Conservation (phyloP, 1,140 invertebrate genomes). For the Atta texana region DNA sequence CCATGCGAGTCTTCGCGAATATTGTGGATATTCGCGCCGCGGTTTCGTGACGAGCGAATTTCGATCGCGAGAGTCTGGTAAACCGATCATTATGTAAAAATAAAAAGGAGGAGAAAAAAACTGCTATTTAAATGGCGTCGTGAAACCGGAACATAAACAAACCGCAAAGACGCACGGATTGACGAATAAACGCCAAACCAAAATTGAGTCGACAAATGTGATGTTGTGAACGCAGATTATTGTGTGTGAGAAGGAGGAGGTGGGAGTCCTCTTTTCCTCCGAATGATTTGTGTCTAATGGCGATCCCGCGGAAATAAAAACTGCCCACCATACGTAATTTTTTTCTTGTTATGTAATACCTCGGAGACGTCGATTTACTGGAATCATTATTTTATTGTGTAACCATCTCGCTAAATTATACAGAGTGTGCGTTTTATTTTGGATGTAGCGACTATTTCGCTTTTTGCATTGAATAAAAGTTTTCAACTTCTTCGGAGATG, state of each 20-base stretch:
- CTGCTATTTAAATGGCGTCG: not conserved
- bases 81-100: not conserved
- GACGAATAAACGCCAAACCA: not conserved
- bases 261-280: too few species aligned
- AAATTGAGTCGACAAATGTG: not conserved
- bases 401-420: constrained; percentile 29
- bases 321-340: not conserved
- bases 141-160: not conserved
- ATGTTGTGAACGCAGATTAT: too few species aligned
- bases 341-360: not conserved
- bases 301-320: not conserved
- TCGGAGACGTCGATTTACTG: constrained; percentile 15
- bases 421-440: not conserved
- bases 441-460: not conserved
- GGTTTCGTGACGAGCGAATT: constrained; percentile 3
- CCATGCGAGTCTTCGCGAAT: not conserved
- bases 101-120: constrained; percentile 33
- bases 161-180: not conserved
- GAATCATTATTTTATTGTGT: constrained; percentile 30
- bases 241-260: not conserved
- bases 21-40: not conserved
- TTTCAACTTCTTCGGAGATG: too few species aligned
- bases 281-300: not conserved
- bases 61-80: not conserved
- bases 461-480: not conserved